A percentile compares a stretch with the other conserved stretches of the same genome.
Evolutionary conservation across 2,888 invertebrate genomes (phyloP).

Genomic region (Agonopterix arenella): DNA sequence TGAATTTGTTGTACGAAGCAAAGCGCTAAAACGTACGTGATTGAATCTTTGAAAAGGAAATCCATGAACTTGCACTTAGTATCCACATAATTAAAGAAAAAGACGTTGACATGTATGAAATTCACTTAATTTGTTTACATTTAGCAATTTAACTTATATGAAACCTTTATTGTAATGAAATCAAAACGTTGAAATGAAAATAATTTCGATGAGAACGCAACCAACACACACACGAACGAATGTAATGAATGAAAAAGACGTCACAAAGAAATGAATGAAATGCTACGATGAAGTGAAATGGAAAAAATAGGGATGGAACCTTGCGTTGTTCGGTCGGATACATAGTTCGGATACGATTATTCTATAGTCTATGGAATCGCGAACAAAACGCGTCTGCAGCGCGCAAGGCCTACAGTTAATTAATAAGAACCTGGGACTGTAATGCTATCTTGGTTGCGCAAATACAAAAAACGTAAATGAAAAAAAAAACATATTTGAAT

Average conservation of each 20-base stretch:
- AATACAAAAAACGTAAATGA: no score
- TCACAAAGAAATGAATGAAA: no score
- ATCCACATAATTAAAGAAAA: constrained; percentile 2
- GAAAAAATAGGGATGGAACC: no score
- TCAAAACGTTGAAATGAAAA: background rate
- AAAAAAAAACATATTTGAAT: no score
- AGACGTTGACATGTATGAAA: background rate
- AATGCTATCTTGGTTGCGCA: no score
- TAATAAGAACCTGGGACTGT: no score
- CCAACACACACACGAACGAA: background rate
- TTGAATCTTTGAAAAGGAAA: background rate
- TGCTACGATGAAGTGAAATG: no score
- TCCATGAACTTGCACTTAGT: constrained; percentile 1
- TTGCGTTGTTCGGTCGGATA: no score
- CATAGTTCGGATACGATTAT: no score
- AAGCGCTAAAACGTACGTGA: constrained; percentile 1
- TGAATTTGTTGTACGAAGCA: background rate
- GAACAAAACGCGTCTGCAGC: no score
- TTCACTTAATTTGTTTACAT: background rate
- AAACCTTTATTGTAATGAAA: background rate
- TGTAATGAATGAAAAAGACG: background rate
- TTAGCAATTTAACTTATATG: background rate
- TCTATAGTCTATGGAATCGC: no score
- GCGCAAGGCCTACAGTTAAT: no score
- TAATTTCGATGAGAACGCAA: background rate